phyloP scores from a whole-genome alignment of 2,888 invertebrate genomes.

The Microctonus hyperodae region DNA sequence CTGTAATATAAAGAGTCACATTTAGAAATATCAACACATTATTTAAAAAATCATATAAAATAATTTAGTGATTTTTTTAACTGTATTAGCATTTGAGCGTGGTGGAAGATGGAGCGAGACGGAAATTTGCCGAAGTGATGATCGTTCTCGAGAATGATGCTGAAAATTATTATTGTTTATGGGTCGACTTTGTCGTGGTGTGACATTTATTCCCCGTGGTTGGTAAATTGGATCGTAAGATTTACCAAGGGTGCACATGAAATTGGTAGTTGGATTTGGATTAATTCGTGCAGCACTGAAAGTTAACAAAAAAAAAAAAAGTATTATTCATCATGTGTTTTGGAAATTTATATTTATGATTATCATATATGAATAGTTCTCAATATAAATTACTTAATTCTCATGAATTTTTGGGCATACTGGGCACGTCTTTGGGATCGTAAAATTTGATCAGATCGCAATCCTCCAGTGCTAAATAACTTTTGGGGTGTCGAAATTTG shows the following conservation, averaged over 20 bases:
- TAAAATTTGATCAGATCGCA: constrained; percentile 59
- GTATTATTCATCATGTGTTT: constrained; percentile 17
- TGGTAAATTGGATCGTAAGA: constrained; percentile 43
- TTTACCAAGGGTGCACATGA: constrained; percentile 52
- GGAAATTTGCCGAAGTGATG: constrained; percentile 56
- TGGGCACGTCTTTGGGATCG: constrained; percentile 57
- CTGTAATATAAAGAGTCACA: constrained; percentile 29
- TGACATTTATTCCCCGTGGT: constrained; percentile 47
- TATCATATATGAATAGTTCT: background rate
- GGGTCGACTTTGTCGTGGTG: constrained; percentile 41
- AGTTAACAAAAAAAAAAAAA: constrained; percentile 32
- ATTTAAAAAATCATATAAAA: background rate
- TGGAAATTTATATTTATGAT: constrained; percentile 16
- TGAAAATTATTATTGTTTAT: constrained; percentile 42
- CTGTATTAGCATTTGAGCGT: constrained; percentile 41
- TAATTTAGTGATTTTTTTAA: background rate
- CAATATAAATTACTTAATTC: constrained; percentile 52
- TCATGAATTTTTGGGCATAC: constrained; percentile 58
- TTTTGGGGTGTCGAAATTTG: constrained; percentile 53
- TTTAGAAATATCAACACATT: constrained; percentile 1
- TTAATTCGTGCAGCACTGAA: constrained; percentile 51
- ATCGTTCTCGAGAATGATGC: constrained; percentile 53
- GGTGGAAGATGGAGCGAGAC: too few relatives aligned
- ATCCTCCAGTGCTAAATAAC: constrained; percentile 52
- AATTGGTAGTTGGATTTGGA: constrained; percentile 50